Evolutionary conservation across 2,113 vertebrate genomes (phyloP).

Genomic region (Xiphophorus couchianus): DNA sequence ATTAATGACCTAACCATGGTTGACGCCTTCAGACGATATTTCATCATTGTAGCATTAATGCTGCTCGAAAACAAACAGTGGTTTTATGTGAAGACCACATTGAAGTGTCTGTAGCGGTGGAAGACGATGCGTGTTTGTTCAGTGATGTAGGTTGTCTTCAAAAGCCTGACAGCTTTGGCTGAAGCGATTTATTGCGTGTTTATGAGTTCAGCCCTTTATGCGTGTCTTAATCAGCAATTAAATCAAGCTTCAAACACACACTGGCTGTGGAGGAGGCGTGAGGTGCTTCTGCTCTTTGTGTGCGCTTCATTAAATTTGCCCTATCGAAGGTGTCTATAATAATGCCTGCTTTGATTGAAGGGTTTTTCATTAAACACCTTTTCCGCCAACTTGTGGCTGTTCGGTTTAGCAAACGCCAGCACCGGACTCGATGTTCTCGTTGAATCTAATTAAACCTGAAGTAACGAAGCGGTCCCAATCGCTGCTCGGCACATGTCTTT

Average conservation of each 20-base stretch:
- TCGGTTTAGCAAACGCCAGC: not conserved
- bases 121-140: conserved; percentile 9
- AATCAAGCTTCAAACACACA: conserved; percentile 33
- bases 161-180: conserved; percentile 12
- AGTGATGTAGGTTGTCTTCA: not conserved
- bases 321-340: conserved; percentile 1
- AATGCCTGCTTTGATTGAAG: not conserved
- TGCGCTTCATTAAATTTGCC: conserved; percentile 11
- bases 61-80: conserved; percentile 62
- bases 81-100: conserved; percentile 35
- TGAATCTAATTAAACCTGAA: conserved; percentile 43
- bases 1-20: conserved; percentile 54
- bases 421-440: not conserved
- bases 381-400: not conserved
- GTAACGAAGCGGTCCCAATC: conserved; percentile 20
- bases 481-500: conserved; percentile 60
- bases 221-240: conserved; percentile 49
- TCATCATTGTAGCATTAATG: conserved; percentile 51
- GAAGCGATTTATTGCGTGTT: conserved; percentile 45
- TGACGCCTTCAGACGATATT: conserved; percentile 63
- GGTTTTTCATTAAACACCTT: not conserved
- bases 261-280: conserved; percentile 26
- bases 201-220: conserved; percentile 44
- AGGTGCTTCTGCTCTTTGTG: not conserved
- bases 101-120: conserved; percentile 7